These are phyloP conservation scores for Hylaea fasciaria DNA, from an alignment of 2,888 invertebrate species.

Conservation along the genomic window DNA sequence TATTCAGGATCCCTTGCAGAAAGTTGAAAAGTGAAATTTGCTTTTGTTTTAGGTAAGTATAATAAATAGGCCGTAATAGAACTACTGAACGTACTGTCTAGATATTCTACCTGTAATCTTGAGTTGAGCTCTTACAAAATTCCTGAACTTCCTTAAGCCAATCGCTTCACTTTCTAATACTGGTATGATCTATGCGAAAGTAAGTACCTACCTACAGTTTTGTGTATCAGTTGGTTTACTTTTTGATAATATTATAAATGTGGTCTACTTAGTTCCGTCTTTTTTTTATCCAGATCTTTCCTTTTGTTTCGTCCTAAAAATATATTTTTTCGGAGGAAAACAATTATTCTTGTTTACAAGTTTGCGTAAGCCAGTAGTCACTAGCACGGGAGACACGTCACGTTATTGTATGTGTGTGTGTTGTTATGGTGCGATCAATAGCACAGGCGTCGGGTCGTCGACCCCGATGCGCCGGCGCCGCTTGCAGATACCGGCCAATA, in stretches of 20 bases:
- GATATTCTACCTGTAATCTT: not conserved
- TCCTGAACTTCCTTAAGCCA: too few relatives aligned
- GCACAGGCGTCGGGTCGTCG: conserved; percentile 78
- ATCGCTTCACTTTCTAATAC: too few relatives aligned
- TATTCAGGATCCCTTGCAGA: conserved; percentile 8
- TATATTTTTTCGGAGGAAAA: conserved; percentile 3
- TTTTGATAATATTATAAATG: too few relatives aligned
- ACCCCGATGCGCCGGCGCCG: conserved; percentile 75
- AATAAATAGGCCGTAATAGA: too few relatives aligned
- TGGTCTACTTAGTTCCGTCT: too few relatives aligned
- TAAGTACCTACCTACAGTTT: too few relatives aligned
- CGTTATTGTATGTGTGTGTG: conserved; percentile 55
- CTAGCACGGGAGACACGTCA: conserved; percentile 38
- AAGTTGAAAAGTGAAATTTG: conserved; percentile 24
- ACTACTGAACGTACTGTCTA: too few relatives aligned
- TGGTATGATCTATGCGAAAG: too few relatives aligned
- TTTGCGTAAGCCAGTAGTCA: conserved; percentile 41
- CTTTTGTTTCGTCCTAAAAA: not conserved
- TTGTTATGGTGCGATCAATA: conserved; percentile 78
- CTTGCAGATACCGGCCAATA: conserved; percentile 68
- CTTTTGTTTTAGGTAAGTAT: conserved; percentile 1
- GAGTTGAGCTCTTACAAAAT: too few relatives aligned
- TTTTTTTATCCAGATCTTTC: not conserved
- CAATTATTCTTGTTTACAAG: conserved; percentile 22
- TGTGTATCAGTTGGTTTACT: too few relatives aligned